These are phyloP conservation scores for Rhingia rostrata DNA, from an alignment of 2,888 invertebrate species.

Conservation along the genomic window DNA sequence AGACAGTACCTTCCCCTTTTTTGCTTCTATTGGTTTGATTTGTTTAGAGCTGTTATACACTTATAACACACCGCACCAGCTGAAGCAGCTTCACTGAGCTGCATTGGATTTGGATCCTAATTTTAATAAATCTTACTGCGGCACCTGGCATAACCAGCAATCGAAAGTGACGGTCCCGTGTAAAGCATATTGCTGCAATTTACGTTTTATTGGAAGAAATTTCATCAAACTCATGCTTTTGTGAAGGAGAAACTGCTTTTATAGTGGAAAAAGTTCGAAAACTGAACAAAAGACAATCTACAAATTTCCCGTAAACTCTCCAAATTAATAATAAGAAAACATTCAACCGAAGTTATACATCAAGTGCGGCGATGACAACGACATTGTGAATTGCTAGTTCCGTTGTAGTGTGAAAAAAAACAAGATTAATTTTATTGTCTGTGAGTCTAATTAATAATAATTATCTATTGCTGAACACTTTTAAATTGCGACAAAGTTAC, in stretches of 20 bases:
- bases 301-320: conserved; percentile 47
- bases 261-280: conserved; percentile 16
- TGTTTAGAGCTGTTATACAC: conserved; percentile 7
- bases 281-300: conserved; percentile 30
- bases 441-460: conserved; percentile 26
- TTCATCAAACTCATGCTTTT: background rate
- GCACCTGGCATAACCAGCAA: conserved; percentile 38
- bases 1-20: conserved; percentile 44
- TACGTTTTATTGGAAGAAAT: background rate
- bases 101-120: conserved; percentile 22
- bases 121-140: conserved; percentile 11
- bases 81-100: conserved; percentile 23
- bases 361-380: conserved; percentile 30
- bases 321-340: conserved; percentile 21
- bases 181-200: conserved; percentile 8
- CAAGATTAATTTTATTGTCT: background rate
- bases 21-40: conserved; percentile 10
- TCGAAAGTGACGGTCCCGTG: conserved; percentile 33
- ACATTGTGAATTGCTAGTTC: conserved; percentile 24
- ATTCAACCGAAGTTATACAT: conserved; percentile 5
- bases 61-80: background rate
- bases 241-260: background rate
- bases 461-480: conserved; percentile 1
- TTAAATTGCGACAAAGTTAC: conserved; percentile 1
- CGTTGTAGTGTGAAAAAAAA: conserved; percentile 27